A percentile compares a stretch with the other conserved stretches of the same genome.
phyloP scores from a whole-genome alignment of 2,797 vertebrate species.

The Neoniphon sammara region DNA sequence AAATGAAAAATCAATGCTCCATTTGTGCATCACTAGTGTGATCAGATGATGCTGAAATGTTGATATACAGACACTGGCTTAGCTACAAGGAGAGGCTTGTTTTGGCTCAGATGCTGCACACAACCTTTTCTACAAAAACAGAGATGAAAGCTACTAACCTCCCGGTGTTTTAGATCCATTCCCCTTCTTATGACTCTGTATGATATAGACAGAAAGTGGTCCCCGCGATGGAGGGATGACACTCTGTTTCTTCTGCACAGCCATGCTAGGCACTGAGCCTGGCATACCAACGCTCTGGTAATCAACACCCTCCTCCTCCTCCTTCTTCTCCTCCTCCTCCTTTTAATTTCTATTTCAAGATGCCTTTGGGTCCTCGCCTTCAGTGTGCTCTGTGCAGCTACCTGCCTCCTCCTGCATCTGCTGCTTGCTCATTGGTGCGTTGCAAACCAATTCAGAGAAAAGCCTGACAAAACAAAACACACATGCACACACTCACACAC shows the following conservation, averaged over 20 bases:
- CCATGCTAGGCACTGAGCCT: slow-evolving; percentile 75
- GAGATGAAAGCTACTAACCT: slow-evolving; percentile 57
- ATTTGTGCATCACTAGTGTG: slow-evolving; percentile 46
- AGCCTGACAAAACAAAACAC: not conserved
- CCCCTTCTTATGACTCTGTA: slow-evolving; percentile 55
- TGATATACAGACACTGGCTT: slow-evolving; percentile 12
- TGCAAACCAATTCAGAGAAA: slow-evolving; percentile 40
- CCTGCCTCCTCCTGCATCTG: slow-evolving; percentile 68
- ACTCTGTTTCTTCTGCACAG: slow-evolving; percentile 74
- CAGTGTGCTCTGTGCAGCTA: slow-evolving; percentile 42
- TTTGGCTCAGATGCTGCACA: not conserved
- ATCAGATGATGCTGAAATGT: slow-evolving; percentile 27
- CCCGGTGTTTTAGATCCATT: slow-evolving; percentile 28
- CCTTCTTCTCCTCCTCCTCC: slow-evolving; percentile 52
- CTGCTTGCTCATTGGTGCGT: slow-evolving; percentile 73
- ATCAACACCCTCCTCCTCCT: slow-evolving; percentile 37
- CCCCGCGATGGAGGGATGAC: slow-evolving; percentile 72
- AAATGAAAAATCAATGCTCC: not conserved
- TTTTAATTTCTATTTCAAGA: slow-evolving; percentile 76
- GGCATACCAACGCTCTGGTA: slow-evolving; percentile 65
- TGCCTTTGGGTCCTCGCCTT: slow-evolving; percentile 68
- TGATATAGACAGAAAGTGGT: slow-evolving; percentile 61
- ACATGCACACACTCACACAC: no score
- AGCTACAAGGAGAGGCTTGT: slow-evolving; percentile 17
- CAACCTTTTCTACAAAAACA: not conserved